Evolutionary conservation across 2,797 vertebrate genomes (phyloP).

Genomic region (Heliangelus exortis): DNA sequence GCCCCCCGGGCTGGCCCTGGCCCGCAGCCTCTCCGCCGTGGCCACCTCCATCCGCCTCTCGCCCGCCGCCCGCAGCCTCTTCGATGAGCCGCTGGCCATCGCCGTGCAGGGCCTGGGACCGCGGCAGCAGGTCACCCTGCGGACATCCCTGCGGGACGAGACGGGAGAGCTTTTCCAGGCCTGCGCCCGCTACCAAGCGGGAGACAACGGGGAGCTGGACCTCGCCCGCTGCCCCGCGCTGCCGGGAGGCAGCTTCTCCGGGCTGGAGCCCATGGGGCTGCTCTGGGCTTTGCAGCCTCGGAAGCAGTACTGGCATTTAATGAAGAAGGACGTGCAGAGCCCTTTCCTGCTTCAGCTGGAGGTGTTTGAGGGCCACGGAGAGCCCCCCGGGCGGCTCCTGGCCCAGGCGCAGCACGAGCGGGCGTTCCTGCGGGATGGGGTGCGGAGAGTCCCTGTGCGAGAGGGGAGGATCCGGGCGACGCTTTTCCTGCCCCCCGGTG

Average conservation of each 20-base stretch:
- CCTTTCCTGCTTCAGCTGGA: slow-evolving; percentile 76
- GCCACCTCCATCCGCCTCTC: not conserved
- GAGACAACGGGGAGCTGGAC: slow-evolving; percentile 79
- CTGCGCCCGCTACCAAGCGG: slow-evolving; percentile 76
- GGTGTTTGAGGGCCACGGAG: slow-evolving; percentile 55
- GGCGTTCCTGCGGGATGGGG: slow-evolving; percentile 77
- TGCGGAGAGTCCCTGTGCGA: slow-evolving; percentile 78
- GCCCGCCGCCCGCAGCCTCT: slow-evolving; percentile 77
- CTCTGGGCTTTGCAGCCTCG: slow-evolving; percentile 84
- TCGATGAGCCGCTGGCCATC: slow-evolving; percentile 82
- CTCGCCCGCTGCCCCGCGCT: slow-evolving; percentile 76
- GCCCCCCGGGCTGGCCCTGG: rapidly evolving
- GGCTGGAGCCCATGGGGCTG: slow-evolving; percentile 89
- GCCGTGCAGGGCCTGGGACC: slow-evolving; percentile 78
- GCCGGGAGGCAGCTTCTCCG: slow-evolving; percentile 85
- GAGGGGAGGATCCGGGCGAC: slow-evolving; percentile 77
- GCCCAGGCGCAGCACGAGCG: slow-evolving; percentile 70
- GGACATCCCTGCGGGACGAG: slow-evolving; percentile 79
- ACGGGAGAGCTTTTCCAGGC: slow-evolving; percentile 77
- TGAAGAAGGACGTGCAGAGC: slow-evolving; percentile 78
- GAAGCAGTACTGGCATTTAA: slow-evolving; percentile 61
- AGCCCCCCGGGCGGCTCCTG: slow-evolving; percentile 26
- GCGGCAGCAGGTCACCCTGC: slow-evolving; percentile 77
- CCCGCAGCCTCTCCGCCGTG: not conserved
- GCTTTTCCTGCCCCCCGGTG: slow-evolving; percentile 54